A percentile compares a stretch with the other conserved stretches of the same genome.
Evolutionary conservation across 92 coral and sea anemone genomes (phyloP).

Genomic region (Bergia puertoricense): DNA sequence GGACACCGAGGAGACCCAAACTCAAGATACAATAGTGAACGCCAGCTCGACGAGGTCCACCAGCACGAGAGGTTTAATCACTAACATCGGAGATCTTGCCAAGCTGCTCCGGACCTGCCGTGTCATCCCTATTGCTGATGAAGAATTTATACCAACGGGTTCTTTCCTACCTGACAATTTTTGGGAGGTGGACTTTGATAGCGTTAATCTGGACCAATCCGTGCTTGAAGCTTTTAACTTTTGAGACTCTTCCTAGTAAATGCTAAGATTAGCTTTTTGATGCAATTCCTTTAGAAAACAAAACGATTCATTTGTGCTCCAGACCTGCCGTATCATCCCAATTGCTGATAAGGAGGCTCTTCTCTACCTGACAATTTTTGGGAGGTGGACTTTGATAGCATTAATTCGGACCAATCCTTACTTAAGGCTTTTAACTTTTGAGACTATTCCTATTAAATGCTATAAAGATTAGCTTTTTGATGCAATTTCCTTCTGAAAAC

Average conservation of each 20-base stretch:
- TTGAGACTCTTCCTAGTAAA: not conserved
- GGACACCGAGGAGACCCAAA: not conserved
- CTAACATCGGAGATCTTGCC: slow-evolving; percentile 49
- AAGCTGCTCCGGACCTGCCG: slow-evolving; percentile 61
- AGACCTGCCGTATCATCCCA: slow-evolving; percentile 60
- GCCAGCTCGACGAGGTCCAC: not conserved
- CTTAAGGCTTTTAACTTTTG: slow-evolving; percentile 36
- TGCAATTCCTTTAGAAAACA: too few species aligned
- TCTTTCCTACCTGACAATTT: slow-evolving; percentile 67
- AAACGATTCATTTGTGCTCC: slow-evolving; percentile 2
- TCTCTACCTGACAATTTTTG: slow-evolving; percentile 70
- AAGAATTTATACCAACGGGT: slow-evolving; percentile 70
- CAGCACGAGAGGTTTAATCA: slow-evolving; percentile 46
- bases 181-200: slow-evolving; percentile 58
- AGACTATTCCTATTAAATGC: not conserved
- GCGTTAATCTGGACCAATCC: slow-evolving; percentile 12
- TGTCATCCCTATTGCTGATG: slow-evolving; percentile 58
- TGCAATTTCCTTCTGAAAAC: too few species aligned
- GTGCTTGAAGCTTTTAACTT: slow-evolving; percentile 33
- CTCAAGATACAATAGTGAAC: not conserved
- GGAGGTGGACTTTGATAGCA: slow-evolving; percentile 41
- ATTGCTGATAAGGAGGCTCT: slow-evolving; percentile 63
- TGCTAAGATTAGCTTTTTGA: not conserved
- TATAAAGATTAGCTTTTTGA: not conserved
- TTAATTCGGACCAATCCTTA: slow-evolving; percentile 13